Conservation (phyloP, 2,113 vertebrate species). For the Callochromis pleurospilus region DNA sequence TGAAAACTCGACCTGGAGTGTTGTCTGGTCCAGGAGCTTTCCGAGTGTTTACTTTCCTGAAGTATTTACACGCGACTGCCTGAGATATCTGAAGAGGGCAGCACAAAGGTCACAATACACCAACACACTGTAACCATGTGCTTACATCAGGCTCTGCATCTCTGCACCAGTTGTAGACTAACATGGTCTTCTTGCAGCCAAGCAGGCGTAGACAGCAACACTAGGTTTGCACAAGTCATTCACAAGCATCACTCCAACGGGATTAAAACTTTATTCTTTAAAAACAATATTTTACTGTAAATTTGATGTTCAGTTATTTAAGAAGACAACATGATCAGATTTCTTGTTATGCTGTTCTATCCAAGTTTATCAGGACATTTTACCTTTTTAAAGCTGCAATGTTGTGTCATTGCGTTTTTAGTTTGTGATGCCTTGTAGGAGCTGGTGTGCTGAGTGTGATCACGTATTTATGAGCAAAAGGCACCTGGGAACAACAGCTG, state of each 20-base stretch:
- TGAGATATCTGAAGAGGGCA: background rate
- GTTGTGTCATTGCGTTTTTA: rapidly evolving
- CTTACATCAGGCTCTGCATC: background rate
- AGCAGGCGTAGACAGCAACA: background rate
- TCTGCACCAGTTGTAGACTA: background rate
- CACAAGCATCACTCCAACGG: background rate
- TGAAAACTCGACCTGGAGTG: background rate
- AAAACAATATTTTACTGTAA: background rate
- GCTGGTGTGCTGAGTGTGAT: background rate
- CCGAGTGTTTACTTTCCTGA: background rate
- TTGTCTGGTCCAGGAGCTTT: background rate
- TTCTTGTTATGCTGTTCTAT: background rate
- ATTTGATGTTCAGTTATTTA: background rate
- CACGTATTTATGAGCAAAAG: background rate
- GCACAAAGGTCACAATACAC: background rate
- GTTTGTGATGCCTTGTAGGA: background rate
- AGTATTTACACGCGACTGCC: rapidly evolving
- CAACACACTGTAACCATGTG: background rate
- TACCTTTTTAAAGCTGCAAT: background rate
- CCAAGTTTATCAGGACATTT: background rate
- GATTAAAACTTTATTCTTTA: rapidly evolving
- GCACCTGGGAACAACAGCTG: background rate
- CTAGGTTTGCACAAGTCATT: background rate
- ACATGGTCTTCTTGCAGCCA: background rate
- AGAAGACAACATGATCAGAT: background rate